These are phyloP conservation scores for Plagodis dolabraria DNA, from an alignment of 2,888 invertebrate genomes.

Conservation along the genomic window DNA sequence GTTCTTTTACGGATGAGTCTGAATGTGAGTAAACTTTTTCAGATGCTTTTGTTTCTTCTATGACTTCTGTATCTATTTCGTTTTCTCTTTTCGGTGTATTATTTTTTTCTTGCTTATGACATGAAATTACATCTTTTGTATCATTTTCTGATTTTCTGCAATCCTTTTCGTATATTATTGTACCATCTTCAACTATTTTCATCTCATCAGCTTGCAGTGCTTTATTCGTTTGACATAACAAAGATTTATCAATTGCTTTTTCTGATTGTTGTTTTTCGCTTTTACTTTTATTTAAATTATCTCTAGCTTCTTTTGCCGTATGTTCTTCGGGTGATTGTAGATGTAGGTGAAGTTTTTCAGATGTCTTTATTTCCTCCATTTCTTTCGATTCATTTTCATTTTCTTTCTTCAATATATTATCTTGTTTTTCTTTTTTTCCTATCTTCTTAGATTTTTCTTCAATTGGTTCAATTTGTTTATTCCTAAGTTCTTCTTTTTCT, in stretches of 20 bases:
- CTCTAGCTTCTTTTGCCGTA: neutral
- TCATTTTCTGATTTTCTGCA: neutral
- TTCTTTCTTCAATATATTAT: constrained; percentile 1
- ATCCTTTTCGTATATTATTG: constrained; percentile 12
- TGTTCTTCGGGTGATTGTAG: no score
- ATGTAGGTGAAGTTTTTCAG: no score
- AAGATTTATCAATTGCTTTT: neutral
- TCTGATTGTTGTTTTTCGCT: constrained; percentile 11
- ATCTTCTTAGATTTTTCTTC: neutral
- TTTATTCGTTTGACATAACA: no score
- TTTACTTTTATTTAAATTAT: constrained; percentile 15
- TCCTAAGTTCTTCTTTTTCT: neutral
- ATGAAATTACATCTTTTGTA: no score
- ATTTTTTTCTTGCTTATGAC: constrained; percentile 18
- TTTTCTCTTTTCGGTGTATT: constrained; percentile 10
- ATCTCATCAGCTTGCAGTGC: constrained; percentile 5
- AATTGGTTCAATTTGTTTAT: neutral
- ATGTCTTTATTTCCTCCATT: neutral
- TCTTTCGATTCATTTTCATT: neutral
- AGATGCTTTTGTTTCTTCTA: no score
- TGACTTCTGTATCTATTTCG: constrained; percentile 8
- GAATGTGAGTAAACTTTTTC: no score
- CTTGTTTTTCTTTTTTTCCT: neutral
- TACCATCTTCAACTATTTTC: constrained; percentile 12
- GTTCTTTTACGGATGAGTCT: neutral